Evolutionary conservation across 2,888 invertebrate species (phyloP), one percentile per base, ranked within the genome.

Genomic region (Scaptodrosophila latifasciaeformis): DNA sequence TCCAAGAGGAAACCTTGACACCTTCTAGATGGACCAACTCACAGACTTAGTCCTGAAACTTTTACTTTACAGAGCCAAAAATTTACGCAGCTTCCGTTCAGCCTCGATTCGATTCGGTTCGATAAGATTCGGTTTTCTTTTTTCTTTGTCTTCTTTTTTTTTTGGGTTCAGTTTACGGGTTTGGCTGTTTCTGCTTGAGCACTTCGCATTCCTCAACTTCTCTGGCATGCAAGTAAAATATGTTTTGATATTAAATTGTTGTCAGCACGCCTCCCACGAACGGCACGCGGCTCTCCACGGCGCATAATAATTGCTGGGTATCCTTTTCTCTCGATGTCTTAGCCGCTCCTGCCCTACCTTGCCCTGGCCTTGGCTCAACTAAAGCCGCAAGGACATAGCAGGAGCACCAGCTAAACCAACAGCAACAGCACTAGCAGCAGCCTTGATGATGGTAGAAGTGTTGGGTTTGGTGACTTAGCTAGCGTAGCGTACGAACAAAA

Each of bases 241-340:
- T 79, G 75, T 76, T 76, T 76, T 76, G 68, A 70, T 76, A 76
- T 76, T 76, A 79, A 76, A 76, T 76, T 76, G 72, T 76, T 79
- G 72, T 62, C 58, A 70, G 61, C 61, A 66, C 72, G 65, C 67
- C 61, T 52, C 53, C 46, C 50, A 52, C 31, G 47, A n/a, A n/a
- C n/a, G n/a, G n/a, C 57, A 62, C 57, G 62, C 40, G n/a, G 24
- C 27, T 42, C 42, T 12, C 10, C 37, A 54, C 59, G 53, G 59
- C 72, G 72, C 72, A 74, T 74, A 77, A 77, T 77, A 74, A 77
- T 70, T 74, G 66, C 70, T 55, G 65, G 57, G 53, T 62, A 70
- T 57, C 62, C 68, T 66, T 64, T 31, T 64, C 40, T 29, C 51
- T 52, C 7, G 2, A 17, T 39, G 2, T n/a, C n/a, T n/a, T 42